Evolutionary conservation across 2,797 vertebrate genomes (phyloP), one percentile per base, ranked within the genome.

Genomic region (Nyctalus aviator): DNA sequence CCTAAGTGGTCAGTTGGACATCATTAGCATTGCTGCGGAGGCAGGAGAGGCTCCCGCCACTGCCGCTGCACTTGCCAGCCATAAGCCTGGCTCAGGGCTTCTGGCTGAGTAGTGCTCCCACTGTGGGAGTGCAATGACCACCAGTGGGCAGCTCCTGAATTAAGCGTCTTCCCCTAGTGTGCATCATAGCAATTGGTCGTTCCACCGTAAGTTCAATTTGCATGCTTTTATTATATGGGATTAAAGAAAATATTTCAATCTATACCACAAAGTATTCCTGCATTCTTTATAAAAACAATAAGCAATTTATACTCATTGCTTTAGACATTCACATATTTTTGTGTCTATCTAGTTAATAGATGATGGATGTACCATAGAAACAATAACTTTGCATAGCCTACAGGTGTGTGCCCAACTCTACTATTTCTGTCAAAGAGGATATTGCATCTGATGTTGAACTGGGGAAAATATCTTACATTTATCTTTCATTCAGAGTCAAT

Each of bases 391-490:
- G 88, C 88, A 78, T 50, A 84, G 88, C 72, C 93, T 86, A 84
- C 77, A 95, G 91, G 94, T 96, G 84, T 87, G 69, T 55, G 89
- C 44, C 85, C 77, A 44, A 69, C 32, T 82, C 81, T 50, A 77
- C 88, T 94, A 90, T 79, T 91, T 90, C 89, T 77, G 71, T 87
- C 77, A 90, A 48, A 93, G 85, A 77, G 57, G 71, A 84, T 96
- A 94, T 23, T 93, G 48, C 78, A 69, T 53, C 84, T 90, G 79
- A 77, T 35, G 64, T 64, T 75, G 20, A 55, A 88, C 3, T 57
- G 32, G 62, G 69, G 68, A 32, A 75, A 57, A 59, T 75, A 14
- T 84, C 73, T 93, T 66, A 50, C 35, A 86, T 93, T 83, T 91
- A 89, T 88, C 59, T 87, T 90, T 89, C 84, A 77, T 72, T 78